Evolutionary conservation across 1,140 invertebrate genomes (phyloP), one percentile per base, ranked within the genome.

Genomic region (Megalopta genalis): DNA sequence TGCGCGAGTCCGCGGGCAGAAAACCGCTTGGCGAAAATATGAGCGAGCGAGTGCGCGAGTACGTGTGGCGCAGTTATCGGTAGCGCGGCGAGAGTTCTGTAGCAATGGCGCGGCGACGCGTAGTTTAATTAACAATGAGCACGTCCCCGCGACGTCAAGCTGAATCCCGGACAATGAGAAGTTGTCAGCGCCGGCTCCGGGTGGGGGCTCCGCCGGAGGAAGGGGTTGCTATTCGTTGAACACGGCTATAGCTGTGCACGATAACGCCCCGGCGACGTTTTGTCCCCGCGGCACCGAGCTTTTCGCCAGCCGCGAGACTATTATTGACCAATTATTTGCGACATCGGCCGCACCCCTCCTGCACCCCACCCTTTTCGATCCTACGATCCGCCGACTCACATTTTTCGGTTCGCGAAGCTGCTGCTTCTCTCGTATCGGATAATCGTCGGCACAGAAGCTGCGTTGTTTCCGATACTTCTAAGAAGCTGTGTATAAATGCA

Each of bases 91-190:
- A 52, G 49, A 86, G 85, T 86, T 90, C 80, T 85, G 80, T 85
- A 86, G 87, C 90, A 88, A 88, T 87, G 85, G 84, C 82, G 86
- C 88, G 88, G 85, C 88, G 88, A 87, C 83, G 89, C 86, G 88
- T 88, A 90, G 89, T 92, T 92, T 92, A 92, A 92, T 92, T 92
- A 92, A 92, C 91, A 92, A 92, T 91, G 89, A 90, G 88, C 84
- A 83, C 87, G 88, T 89, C 90, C 87, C 88, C 75, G 83, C 84
- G 87, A 85, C 86, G 87, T 86, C 86, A 87, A 77, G 86, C 88
- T 90, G 87, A 91, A 89, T 90, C 87, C 88, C 70, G 80, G 80
- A 93, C 91, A 91, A 92, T 92, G 89, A 87, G 88, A 90, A 92
- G 90, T 92, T 91, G 90, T 90, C 90, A 85, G 80, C 77, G 84